These are phyloP conservation scores for Chlamydotis undulata DNA, from an alignment of 2,113 vertebrate species.

Conservation along the genomic window DNA sequence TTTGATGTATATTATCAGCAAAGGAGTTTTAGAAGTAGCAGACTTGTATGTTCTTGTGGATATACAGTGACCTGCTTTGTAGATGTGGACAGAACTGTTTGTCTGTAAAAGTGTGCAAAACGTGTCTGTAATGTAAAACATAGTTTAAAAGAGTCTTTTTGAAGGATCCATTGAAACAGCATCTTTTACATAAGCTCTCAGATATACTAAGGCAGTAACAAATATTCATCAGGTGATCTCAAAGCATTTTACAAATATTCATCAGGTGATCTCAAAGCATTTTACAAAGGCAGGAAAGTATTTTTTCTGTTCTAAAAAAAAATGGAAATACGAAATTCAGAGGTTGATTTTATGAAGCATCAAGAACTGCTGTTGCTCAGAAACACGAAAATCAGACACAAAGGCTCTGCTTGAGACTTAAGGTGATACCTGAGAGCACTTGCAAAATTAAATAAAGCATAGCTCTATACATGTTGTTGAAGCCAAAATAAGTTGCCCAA, in stretches of 20 bases:
- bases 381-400: neutral
- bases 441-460: neutral
- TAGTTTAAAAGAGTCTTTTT: neutral
- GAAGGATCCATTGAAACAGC: neutral
- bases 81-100: neutral
- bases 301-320: neutral
- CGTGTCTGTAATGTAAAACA: neutral
- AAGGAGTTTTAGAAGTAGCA: neutral
- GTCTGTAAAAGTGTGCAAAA: neutral
- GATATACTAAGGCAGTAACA: neutral
- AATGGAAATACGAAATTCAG: neutral
- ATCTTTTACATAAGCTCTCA: neutral
- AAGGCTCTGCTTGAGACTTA: neutral
- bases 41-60: neutral
- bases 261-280: neutral
- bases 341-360: neutral
- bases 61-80: conserved; percentile 2
- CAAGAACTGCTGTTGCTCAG: neutral
- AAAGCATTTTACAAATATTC: conserved; percentile 1
- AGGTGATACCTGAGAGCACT: neutral
- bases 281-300: neutral
- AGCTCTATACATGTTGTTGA: fast-evolving
- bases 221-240: neutral
- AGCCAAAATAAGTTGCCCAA: neutral
- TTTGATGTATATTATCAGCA: neutral